Conservation (phyloP, 2,113 vertebrate genomes). For the Xiphias gladius region DNA sequence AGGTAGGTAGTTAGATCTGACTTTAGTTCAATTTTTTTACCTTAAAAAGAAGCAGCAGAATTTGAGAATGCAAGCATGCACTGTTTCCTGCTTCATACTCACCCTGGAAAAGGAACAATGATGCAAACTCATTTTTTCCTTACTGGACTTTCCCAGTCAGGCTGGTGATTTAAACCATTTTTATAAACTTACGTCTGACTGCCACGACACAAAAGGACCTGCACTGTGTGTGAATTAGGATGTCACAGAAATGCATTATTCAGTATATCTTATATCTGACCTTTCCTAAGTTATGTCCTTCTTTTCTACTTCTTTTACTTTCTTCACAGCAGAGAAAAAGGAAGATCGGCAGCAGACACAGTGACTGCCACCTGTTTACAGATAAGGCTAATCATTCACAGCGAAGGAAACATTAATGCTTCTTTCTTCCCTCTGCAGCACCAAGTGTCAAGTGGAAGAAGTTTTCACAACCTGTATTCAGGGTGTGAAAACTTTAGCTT, state of each 20-base stretch:
- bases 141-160: not conserved
- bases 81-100: not conserved
- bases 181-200: not conserved
- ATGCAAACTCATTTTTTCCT: not conserved
- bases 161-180: not conserved
- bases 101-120: not conserved
- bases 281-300: not conserved
- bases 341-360: constrained; percentile 20
- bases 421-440: not conserved
- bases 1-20: too few relatives aligned
- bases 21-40: not conserved
- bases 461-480: constrained; percentile 11
- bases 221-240: not conserved
- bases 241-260: not conserved
- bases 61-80: not conserved
- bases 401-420: constrained; percentile 29
- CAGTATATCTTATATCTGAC: not conserved
- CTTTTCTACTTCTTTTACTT: not conserved
- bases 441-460: not conserved
- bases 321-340: not conserved
- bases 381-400: constrained; percentile 38
- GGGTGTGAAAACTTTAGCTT: constrained; percentile 18
- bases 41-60: not conserved
- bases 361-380: constrained; percentile 43
- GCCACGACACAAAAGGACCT: not conserved